Base-by-base conservation (phyloP, 2,888 invertebrate genomes). In the Scaptomyza tumidula region DNA sequence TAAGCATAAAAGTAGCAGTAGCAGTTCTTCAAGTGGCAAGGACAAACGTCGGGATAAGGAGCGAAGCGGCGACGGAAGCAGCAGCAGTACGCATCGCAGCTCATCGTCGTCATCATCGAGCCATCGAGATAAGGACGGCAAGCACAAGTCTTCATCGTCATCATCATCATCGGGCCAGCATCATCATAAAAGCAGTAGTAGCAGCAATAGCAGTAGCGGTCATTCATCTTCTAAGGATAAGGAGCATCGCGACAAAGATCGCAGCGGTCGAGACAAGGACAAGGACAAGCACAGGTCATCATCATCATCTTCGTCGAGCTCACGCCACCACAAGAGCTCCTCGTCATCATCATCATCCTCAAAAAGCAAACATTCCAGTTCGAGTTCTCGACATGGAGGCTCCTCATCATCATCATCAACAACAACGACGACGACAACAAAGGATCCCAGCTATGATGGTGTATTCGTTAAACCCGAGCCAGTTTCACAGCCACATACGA, bases 331-430 rank as follows among this genome's bases (percentile, higher is more conserved):
- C 55, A 82, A 82, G 69, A 68, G 86, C 71, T 88, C 90, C 7
- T 87, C 87, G 9, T 90, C 90, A 0, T 89, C 91, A 39, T 91
- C 87, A 55, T 88, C 87, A 55, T 88, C 90, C 56, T 91, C 91
- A 48, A 91, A 90, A 84, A 90, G 90, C 68, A 92, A 92, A 90
- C 92, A 92, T 92, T 92, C 92, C 92, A 92, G 86, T 52, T 92
- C 92, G 90, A 92, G 91, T 46, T 89, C 86, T 43, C 59, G 77
- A 33, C 79, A 86, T 57, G 54, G 80, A 50, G 24, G 37, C 39
- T 37, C 37, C 14, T 37, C 37, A 14, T 49, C 48, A 13, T 31
- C 48, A 13, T 31, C 48, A 52, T 72, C 78, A 24, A 24, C 24
- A 24, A 24, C 24, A 3, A 3, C 24, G 3, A 24, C 24, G 3